Percentiles rank a stretch among this genome's conserved stretches.
Conservation (phyloP, 2,888 invertebrate genomes). For the Andrena chrysosceles region DNA sequence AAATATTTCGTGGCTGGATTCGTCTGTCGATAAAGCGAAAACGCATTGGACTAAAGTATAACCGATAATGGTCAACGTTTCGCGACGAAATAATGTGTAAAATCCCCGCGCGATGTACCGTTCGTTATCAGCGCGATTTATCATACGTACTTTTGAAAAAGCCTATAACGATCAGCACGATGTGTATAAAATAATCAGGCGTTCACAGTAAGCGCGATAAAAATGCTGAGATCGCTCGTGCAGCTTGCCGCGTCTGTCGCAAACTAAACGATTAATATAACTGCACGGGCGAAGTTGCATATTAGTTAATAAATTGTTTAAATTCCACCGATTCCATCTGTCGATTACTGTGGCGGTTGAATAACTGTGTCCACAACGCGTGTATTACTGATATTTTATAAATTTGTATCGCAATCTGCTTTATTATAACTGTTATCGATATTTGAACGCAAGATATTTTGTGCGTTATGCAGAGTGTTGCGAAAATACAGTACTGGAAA, state of each 20-base stretch:
- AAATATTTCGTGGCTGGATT: constrained; percentile 24
- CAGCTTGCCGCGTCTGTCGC: not conserved
- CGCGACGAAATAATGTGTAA: constrained; percentile 50
- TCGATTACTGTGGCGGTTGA: no score
- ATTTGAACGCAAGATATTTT: no score
- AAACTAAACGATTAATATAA: not conserved
- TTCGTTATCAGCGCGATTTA: constrained; percentile 36
- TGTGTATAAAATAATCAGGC: constrained; percentile 9
- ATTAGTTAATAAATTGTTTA: not conserved
- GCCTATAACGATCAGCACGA: not conserved
- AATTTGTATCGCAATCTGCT: no score
- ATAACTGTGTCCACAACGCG: no score
- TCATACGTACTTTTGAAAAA: not conserved
- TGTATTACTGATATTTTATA: no score
- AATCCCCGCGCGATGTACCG: constrained; percentile 35
- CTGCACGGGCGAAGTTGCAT: not conserved
- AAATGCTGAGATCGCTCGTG: not conserved
- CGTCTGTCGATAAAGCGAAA: constrained; percentile 26
- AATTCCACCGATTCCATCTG: not conserved
- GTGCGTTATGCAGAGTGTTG: no score
- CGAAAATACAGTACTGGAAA: no score
- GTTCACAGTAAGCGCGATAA: constrained; percentile 5
- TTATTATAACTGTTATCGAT: no score
- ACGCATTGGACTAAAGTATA: constrained; percentile 43
- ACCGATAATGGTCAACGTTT: constrained; percentile 43